phyloP scores from a whole-genome alignment of 2,113 vertebrate species.

The Lanius ludovicianus region DNA sequence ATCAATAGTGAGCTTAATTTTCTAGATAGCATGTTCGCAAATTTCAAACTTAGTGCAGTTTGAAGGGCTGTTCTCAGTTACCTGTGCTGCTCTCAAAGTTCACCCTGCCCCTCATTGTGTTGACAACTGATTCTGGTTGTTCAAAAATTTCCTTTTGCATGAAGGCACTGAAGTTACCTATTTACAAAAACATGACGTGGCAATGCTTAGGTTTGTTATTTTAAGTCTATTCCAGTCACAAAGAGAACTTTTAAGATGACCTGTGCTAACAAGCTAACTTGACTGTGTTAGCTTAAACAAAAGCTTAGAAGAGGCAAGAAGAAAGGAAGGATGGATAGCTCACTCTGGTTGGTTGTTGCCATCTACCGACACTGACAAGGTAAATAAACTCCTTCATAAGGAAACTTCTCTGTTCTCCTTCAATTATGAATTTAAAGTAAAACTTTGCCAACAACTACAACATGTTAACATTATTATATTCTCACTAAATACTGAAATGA shows the following conservation, averaged over 20 bases:
- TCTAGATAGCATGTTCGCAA: background rate
- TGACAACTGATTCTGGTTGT: constrained; percentile 93
- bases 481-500: background rate
- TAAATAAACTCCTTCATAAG: background rate
- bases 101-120: constrained; percentile 97
- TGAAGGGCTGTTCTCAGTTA: constrained; percentile 22
- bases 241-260: background rate
- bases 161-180: constrained; percentile 93
- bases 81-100: constrained; percentile 89
- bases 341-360: background rate
- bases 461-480: background rate
- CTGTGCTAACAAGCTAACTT: background rate
- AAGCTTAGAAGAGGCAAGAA: background rate
- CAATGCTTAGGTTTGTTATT: background rate
- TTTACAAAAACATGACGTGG: background rate
- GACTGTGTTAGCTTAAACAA: background rate
- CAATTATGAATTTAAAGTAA: background rate
- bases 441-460: background rate
- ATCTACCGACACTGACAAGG: background rate
- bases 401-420: background rate
- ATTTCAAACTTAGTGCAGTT: background rate
- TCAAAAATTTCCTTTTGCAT: constrained; percentile 99
- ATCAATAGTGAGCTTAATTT: background rate
- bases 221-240: background rate
- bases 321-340: background rate